These are phyloP conservation scores for Aspidiotus rigidus DNA, from an alignment of 2,888 invertebrate species.

Conservation along the genomic window DNA sequence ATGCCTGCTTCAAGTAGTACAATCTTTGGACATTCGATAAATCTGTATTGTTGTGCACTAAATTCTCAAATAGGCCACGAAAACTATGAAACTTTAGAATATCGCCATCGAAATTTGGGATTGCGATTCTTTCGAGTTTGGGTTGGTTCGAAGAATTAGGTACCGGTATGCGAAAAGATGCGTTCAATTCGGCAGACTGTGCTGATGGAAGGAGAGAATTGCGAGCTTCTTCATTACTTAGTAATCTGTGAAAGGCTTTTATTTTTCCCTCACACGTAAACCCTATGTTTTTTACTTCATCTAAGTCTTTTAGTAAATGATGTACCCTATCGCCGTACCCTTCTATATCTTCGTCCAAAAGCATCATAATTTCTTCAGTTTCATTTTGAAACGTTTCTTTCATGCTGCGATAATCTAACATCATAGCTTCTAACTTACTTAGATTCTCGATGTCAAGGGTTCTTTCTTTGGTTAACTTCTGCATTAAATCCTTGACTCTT, in stretches of 20 bases:
- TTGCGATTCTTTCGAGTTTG: background rate
- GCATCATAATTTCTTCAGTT: background rate
- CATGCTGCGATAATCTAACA: background rate
- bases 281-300: background rate
- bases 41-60: constrained; percentile 14
- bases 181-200: background rate
- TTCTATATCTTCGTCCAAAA: background rate
- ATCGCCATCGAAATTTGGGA: constrained; percentile 11
- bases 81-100: constrained; percentile 10
- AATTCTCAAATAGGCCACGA: constrained; percentile 5
- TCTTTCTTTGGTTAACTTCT: background rate
- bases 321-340: background rate
- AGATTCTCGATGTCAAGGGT: background rate
- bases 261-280: background rate
- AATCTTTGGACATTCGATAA: constrained; percentile 13
- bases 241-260: background rate
- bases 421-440: background rate
- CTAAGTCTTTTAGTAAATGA: background rate
- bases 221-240: background rate
- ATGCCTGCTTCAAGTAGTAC: background rate
- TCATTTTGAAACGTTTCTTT: background rate
- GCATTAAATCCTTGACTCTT: too few relatives aligned
- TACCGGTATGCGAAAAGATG: background rate
- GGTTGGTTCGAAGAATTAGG: background rate
- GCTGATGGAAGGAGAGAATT: background rate